Conservation (phyloP, 2,888 invertebrate genomes). For the Bursaphelenchus okinawaensis region DNA sequence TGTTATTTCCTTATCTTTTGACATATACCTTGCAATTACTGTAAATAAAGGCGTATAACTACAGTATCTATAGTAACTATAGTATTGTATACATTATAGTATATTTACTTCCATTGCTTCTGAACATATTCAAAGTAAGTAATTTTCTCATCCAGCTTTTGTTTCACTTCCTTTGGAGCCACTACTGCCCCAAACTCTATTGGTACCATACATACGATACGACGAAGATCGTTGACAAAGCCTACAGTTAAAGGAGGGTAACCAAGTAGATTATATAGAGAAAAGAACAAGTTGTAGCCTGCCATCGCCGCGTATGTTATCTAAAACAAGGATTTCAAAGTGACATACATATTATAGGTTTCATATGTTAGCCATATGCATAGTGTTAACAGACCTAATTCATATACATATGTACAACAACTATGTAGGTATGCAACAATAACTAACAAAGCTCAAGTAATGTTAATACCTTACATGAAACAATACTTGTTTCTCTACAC, state of each 20-base stretch:
- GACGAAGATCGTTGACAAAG: neutral
- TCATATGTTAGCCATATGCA: too few species aligned
- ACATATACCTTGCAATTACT: too few species aligned
- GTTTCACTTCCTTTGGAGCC: neutral
- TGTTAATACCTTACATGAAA: neutral
- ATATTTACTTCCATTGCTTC: neutral
- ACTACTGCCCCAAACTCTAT: neutral
- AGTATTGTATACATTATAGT: neutral
- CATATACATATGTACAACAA: too few species aligned
- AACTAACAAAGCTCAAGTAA: neutral
- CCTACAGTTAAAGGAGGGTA: neutral
- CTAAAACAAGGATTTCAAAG: too few species aligned
- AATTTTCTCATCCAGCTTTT: neutral
- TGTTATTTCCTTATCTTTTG: too few species aligned
- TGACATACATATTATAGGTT: too few species aligned
- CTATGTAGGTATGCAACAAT: neutral
- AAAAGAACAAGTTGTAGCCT: conserved; percentile 4
- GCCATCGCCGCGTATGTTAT: neutral
- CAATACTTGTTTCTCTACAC: neutral
- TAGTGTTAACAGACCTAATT: too few species aligned
- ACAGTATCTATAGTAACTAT: too few species aligned
- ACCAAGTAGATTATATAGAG: conserved; percentile 3
- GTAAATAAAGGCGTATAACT: too few species aligned
- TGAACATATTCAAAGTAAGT: neutral
- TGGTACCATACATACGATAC: neutral